These are phyloP conservation scores for Globodera rostochiensis DNA, from an alignment of 1,140 invertebrate genomes.

Conservation along the genomic window DNA sequence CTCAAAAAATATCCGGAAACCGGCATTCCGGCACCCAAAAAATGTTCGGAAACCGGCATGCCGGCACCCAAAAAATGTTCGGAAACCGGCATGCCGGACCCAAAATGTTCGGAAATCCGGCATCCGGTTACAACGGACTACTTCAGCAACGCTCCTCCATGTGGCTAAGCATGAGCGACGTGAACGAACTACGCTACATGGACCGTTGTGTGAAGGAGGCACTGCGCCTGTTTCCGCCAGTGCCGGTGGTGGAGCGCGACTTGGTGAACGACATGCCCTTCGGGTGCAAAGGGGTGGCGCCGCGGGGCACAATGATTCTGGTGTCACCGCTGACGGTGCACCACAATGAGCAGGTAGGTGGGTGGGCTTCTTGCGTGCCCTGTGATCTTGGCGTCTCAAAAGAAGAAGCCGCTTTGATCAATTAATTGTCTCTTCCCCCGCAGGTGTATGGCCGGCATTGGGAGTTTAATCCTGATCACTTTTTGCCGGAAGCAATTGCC, in stretches of 20 bases:
- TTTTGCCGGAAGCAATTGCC: conserved; percentile 80
- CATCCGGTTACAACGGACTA: too few species aligned
- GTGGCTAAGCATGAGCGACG: background rate
- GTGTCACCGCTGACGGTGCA: conserved; percentile 75
- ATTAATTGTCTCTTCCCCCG: background rate
- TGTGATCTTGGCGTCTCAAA: too few species aligned
- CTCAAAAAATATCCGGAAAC: too few species aligned
- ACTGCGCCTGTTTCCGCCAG: conserved; percentile 3
- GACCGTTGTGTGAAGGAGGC: conserved; percentile 4
- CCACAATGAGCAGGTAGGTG: conserved; percentile 70
- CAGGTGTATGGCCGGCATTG: conserved; percentile 32
- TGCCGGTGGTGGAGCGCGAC: conserved; percentile 70
- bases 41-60: too few species aligned
- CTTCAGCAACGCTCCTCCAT: background rate
- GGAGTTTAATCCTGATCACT: conserved; percentile 85
- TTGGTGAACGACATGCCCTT: conserved; percentile 68
- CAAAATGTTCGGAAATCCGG: too few species aligned
- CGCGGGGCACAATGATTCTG: conserved; percentile 73
- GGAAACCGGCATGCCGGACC: too few species aligned
- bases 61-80: too few species aligned
- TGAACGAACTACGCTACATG: conserved; percentile 2
- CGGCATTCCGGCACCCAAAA: too few species aligned
- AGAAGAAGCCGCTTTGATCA: background rate
- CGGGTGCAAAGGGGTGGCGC: conserved; percentile 66
- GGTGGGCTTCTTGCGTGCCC: background rate